Percentiles rank a stretch among this genome's conserved stretches.
phyloP scores from a whole-genome alignment of 2,113 vertebrate genomes.

The Dromas ardeola region DNA sequence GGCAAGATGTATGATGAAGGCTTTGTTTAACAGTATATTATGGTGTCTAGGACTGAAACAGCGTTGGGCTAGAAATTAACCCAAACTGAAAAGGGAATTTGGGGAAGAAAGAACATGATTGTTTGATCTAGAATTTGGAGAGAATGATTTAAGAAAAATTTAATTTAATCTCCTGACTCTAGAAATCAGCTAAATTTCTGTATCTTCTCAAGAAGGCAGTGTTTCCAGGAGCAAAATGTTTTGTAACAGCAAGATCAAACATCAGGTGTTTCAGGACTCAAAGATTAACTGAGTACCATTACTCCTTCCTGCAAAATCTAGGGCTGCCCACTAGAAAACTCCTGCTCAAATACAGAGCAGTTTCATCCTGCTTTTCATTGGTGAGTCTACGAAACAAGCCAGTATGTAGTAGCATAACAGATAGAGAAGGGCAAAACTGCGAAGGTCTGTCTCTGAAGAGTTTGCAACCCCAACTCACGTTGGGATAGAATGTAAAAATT shows the following conservation, averaged over 20 bases:
- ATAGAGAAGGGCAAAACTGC: neutral
- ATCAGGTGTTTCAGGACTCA: neutral
- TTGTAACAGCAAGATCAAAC: rapidly evolving
- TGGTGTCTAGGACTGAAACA: neutral
- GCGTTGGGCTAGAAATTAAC: neutral
- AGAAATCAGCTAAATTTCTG: neutral
- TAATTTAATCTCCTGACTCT: neutral
- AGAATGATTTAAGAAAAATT: neutral
- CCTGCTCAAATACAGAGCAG: neutral
- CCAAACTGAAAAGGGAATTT: neutral
- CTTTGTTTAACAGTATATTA: neutral
- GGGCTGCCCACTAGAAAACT: neutral
- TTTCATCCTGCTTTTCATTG: neutral
- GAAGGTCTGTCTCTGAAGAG: neutral
- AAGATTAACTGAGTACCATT: neutral
- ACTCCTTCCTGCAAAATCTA: neutral
- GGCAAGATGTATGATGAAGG: neutral
- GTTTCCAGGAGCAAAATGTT: neutral
- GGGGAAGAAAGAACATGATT: neutral
- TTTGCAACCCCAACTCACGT: neutral
- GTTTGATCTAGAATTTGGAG: neutral
- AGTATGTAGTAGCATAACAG: neutral
- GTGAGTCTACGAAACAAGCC: neutral
- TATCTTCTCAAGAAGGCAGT: neutral
- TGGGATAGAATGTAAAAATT: neutral